phyloP scores from a whole-genome alignment of 2,888 invertebrate species.

The Pediacus dermestoides region DNA sequence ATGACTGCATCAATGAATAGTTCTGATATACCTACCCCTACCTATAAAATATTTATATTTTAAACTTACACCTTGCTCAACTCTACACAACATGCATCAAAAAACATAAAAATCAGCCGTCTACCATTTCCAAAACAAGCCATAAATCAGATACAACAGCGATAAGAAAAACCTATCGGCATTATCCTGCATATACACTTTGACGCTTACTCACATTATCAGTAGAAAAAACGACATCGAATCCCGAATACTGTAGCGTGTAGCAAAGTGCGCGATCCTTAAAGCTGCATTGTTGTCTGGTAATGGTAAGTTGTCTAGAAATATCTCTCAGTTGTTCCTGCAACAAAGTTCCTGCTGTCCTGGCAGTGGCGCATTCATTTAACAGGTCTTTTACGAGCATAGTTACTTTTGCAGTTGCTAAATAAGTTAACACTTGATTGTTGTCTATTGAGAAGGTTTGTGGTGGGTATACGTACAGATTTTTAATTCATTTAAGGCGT shows the following conservation, averaged over 20 bases:
- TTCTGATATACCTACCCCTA: too few relatives aligned
- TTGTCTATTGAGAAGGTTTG: neutral
- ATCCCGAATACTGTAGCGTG: constrained; percentile 67
- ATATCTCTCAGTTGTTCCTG: constrained; percentile 60
- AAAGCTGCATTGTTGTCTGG: constrained; percentile 63
- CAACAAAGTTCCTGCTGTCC: constrained; percentile 54
- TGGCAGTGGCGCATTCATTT: constrained; percentile 56
- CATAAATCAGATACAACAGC: too few relatives aligned
- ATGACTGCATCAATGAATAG: too few relatives aligned
- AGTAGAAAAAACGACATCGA: constrained; percentile 62
- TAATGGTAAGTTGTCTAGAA: constrained; percentile 56
- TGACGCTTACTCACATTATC: constrained; percentile 58
- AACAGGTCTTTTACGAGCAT: constrained; percentile 56
- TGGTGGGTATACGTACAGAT: constrained; percentile 56
- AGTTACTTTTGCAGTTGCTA: constrained; percentile 59
- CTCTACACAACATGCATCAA: too few relatives aligned
- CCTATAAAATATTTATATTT: too few relatives aligned
- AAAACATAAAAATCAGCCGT: too few relatives aligned
- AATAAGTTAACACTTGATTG: constrained; percentile 4
- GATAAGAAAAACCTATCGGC: too few relatives aligned
- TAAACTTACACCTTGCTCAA: too few relatives aligned
- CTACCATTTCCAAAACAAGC: too few relatives aligned
- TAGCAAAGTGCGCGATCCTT: constrained; percentile 74
- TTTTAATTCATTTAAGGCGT: constrained; percentile 67
- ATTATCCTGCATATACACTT: constrained; percentile 4